Conservation (phyloP, 2,797 vertebrate genomes). For the Pteropus rufus region DNA sequence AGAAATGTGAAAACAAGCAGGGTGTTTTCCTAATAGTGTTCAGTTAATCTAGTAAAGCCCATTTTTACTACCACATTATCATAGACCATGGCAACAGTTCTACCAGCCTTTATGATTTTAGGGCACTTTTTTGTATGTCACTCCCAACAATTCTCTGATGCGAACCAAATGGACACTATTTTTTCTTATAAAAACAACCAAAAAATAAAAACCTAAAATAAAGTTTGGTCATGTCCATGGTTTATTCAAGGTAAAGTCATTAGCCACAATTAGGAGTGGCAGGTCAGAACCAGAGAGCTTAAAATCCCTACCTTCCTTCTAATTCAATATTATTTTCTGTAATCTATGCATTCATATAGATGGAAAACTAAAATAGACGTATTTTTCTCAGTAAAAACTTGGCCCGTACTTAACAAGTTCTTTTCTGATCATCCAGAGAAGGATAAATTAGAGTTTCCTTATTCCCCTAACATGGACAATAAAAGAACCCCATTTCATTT, state of each 20-base stretch:
- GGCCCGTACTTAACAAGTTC: background rate
- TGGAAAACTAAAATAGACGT: background rate
- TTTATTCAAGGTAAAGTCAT: constrained; percentile 2
- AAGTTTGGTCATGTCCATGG: background rate
- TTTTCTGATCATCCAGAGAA: background rate
- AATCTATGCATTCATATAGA: background rate
- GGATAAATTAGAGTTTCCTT: background rate
- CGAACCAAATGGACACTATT: background rate
- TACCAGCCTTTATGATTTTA: background rate
- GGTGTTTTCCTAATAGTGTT: background rate
- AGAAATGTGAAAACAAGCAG: background rate
- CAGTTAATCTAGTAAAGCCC: background rate
- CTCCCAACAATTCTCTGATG: background rate
- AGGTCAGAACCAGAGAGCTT: background rate
- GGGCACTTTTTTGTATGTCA: background rate
- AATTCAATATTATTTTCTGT: background rate
- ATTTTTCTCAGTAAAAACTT: background rate
- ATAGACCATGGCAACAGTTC: background rate
- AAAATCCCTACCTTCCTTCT: background rate
- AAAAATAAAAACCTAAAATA: background rate
- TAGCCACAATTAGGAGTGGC: background rate
- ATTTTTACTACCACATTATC: background rate
- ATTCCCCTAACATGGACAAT: background rate
- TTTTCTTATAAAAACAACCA: background rate
- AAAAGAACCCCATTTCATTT: background rate